Base-by-base conservation (phyloP, 2,888 invertebrate species). In the Scaptomyza parva region DNA sequence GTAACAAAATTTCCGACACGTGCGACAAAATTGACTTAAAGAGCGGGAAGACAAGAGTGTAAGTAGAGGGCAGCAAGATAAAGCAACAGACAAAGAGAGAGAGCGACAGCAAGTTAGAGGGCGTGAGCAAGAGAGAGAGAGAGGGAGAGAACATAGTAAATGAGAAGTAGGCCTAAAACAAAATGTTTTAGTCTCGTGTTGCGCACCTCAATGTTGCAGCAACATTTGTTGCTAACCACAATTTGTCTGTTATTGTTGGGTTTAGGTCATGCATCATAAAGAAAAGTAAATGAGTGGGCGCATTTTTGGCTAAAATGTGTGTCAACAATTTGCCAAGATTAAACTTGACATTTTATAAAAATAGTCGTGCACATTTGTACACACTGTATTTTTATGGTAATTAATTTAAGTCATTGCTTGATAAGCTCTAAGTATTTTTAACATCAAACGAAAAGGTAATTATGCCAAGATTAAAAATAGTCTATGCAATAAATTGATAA, bases 1-100 rank as follows among this genome's bases (percentile, higher is more conserved):
- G 79, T 86, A 85, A 85, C 86, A 76, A 81, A 81, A 86, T 86
- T 84, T 86, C 77, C 78, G 81, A 89, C 89, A 89, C 89, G 89
- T 89, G 89, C 88, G 83, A 76, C 78, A 84, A 86, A 88, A 79
- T 81, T 89, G 79, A 63, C 77, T 74, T 68, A 71, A 76, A 77
- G 71, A 51, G 61, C 28, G 39, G 26, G 45, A 26, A 66, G 33
- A 24, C 41, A 44, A 35, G 58, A 54, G 44, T 45, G 39, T 22
- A 14, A 17, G 17, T 14, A 5, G 20, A 20, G 30, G 33, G 28
- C 40, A 20, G 33, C n/a, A 35, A 44, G 33, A 44, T 43, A 26
- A 26, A 30, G 44, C 44, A 7, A 8, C 20, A 45, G 54, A 52
- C 63, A 71, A 26, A 45, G 40, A 40, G 26, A 43, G 37, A 43